Base-by-base conservation (phyloP, 2,797 vertebrate species). In the Xenops minutus region DNA sequence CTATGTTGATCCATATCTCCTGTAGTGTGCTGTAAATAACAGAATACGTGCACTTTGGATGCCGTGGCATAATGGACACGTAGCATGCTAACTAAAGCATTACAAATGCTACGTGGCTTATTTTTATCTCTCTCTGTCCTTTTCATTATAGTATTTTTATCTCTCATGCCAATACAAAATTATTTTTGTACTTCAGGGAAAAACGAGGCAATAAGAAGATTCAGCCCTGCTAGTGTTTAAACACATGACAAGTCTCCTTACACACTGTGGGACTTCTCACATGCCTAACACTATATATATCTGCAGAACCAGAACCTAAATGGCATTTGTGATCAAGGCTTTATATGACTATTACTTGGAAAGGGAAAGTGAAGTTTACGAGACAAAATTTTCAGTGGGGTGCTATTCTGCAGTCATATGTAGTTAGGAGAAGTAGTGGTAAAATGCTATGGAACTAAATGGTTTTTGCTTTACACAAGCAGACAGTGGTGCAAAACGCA, bases 101-200 rank as follows among this genome's bases (percentile, higher is more conserved):
- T 75, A 88, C 76, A 73, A 93, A 59, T 10, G 27, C 73, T 44
- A 44, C 64, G n/a, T 7, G 66, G 66, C 61, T 92, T 94, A 94
- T 94, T 96, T 96, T 96, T 93, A 72, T 92, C 73, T 73, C 87
- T 73, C 87, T 21, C 62, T 0, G 26, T 83, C 75, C 85, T 85
- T 68, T 89, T 83, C 69, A 66, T 75, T 62, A 58, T 12, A 84
- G 85, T 77, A 83, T 88, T 96, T 95, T 96, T 91, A 78, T 92
- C 82, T 84, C 85, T 86, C 79, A 49, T 1, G 30, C 73, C 82
- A 90, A 81, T 84, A 78, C 34, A 75, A 83, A 91, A 72, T 72
- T 88, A 78, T 88, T 96, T 95, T 92, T 75, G 51, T 63, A 51
- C 68, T 62, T 91, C 58, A 59, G 84, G 29, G 51, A 66, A 85